Percentiles rank a stretch among this genome's conserved stretches.
phyloP scores from a whole-genome alignment of 1,140 invertebrate genomes.

The Lepidurus packardi region DNA sequence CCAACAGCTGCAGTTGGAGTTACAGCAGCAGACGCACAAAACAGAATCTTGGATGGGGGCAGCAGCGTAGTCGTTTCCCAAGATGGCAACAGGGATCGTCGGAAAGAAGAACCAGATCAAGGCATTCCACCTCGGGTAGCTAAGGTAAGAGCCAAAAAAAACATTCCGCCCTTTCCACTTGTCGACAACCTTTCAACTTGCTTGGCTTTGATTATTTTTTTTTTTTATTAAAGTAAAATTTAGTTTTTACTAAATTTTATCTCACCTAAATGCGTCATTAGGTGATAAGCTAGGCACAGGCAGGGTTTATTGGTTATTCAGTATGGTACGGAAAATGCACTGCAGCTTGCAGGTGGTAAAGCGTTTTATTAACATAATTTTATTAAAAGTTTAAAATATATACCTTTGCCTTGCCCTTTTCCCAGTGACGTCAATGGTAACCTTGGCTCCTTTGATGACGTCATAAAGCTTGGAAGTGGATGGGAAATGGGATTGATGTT shows the following conservation, averaged over 20 bases:
- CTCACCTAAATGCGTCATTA: too few relatives aligned
- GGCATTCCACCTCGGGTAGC: conserved; percentile 6
- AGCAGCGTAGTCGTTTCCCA: neutral
- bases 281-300: too few relatives aligned
- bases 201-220: too few relatives aligned
- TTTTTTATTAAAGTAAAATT: too few relatives aligned
- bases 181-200: too few relatives aligned
- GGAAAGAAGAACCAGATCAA: conserved; percentile 15
- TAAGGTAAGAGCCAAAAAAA: neutral
- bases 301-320: too few relatives aligned
- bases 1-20: neutral
- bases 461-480: neutral
- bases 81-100: neutral
- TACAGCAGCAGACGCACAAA: neutral
- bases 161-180: neutral
- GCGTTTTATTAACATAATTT: too few relatives aligned
- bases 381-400: neutral
- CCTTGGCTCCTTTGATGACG: conserved; percentile 2
- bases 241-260: too few relatives aligned
- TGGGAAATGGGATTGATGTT: neutral
- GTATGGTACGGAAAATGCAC: neutral
- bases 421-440: conserved; percentile 4
- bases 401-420: neutral
- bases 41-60: neutral
- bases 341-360: neutral